Conservation (phyloP, 2,113 vertebrate genomes). For the Catharus bicknelli region DNA sequence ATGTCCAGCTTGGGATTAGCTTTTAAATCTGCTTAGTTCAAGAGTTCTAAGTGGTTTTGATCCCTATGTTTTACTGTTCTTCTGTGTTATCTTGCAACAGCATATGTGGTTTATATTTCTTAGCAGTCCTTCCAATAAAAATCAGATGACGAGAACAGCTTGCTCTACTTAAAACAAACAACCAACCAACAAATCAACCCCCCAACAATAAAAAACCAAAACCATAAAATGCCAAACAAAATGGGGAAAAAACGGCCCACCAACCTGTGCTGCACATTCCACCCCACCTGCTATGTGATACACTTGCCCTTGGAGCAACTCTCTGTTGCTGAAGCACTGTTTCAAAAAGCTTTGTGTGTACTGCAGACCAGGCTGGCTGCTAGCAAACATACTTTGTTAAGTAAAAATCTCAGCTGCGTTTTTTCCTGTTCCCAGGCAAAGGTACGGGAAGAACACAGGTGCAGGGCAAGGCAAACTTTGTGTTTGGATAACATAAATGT, state of each 20-base stretch:
- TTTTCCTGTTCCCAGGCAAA: not conserved
- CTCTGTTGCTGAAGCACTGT: not conserved
- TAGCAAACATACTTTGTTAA: not conserved
- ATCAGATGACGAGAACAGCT: not conserved
- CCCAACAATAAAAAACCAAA: not conserved
- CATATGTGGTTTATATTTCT: not conserved
- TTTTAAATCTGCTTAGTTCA: not conserved
- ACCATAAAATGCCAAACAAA: not conserved
- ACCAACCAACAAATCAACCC: not conserved
- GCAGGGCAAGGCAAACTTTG: not conserved
- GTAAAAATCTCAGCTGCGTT: not conserved
- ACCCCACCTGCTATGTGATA: fast-evolving
- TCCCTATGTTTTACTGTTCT: not conserved
- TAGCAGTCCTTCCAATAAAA: not conserved
- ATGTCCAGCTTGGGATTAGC: not conserved
- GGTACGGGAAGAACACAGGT: not conserved
- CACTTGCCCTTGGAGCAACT: not conserved
- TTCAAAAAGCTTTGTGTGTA: not conserved
- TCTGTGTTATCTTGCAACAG: not conserved
- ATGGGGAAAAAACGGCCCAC: fast-evolving
- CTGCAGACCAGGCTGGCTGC: not conserved
- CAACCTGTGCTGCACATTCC: fast-evolving
- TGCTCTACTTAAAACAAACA: not conserved
- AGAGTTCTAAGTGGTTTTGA: not conserved
- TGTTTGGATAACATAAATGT: not conserved